A percentile compares a stretch with the other conserved stretches of the same genome.
Evolutionary conservation across 2,797 vertebrate genomes (phyloP).

Genomic region (Takifugu rubripes): DNA sequence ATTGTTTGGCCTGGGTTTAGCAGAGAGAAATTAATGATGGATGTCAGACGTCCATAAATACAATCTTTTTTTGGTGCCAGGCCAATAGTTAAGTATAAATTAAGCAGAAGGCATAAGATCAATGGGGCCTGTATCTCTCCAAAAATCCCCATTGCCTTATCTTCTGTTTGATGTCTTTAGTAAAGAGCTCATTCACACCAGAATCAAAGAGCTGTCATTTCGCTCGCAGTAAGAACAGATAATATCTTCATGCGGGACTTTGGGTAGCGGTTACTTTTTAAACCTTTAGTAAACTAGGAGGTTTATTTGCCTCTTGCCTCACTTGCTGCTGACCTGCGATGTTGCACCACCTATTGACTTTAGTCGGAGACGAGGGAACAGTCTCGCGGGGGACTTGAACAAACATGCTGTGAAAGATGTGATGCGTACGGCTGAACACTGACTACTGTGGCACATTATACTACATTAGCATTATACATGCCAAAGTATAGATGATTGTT

Average conservation of each 20-base stretch:
- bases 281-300: constrained; percentile 47
- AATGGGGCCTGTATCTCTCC: constrained; percentile 71
- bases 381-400: neutral
- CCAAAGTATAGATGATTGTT: no score
- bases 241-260: constrained; percentile 60
- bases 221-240: constrained; percentile 62
- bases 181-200: constrained; percentile 64
- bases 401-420: neutral
- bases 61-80: constrained; percentile 65
- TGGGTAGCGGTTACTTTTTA: constrained; percentile 33
- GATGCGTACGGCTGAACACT: neutral
- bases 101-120: constrained; percentile 77
- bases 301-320: constrained; percentile 28
- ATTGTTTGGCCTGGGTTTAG: constrained; percentile 65
- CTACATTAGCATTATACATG: no score
- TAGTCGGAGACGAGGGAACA: constrained; percentile 9
- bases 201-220: constrained; percentile 76
- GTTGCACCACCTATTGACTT: constrained; percentile 16
- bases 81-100: constrained; percentile 77
- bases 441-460: no score
- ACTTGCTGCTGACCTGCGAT: constrained; percentile 32
- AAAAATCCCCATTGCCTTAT: constrained; percentile 73
- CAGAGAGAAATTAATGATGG: constrained; percentile 70
- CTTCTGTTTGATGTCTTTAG: constrained; percentile 76
- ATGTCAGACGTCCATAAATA: constrained; percentile 70